Evolutionary conservation across 2,888 invertebrate species (phyloP).

Genomic region (Conus canariensis): DNA sequence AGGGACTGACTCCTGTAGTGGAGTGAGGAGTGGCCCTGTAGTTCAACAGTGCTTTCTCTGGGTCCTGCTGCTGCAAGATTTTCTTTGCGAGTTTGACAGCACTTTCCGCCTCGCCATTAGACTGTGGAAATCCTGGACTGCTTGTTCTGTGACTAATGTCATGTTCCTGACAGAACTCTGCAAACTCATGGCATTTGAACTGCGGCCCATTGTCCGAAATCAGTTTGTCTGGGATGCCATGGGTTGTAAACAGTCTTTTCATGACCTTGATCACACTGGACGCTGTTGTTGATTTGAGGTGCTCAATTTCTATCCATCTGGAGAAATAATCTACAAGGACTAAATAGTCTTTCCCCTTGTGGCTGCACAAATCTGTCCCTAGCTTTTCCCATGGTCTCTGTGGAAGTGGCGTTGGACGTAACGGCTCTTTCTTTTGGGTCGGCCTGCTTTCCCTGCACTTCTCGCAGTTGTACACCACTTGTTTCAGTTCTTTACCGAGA

Average conservation of each 20-base stretch:
- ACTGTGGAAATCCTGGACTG: conserved; percentile 31
- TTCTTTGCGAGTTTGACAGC: conserved; percentile 21
- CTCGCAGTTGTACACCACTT: neutral
- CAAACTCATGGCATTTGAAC: conserved; percentile 26
- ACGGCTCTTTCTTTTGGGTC: neutral
- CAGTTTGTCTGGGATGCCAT: conserved; percentile 32
- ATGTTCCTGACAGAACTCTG: neutral
- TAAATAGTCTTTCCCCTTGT: conserved; percentile 27
- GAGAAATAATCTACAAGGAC: conserved; percentile 34
- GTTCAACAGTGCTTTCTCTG: neutral
- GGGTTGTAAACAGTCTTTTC: conserved; percentile 4
- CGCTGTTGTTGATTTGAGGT: conserved; percentile 20
- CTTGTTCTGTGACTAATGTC: conserved; percentile 13
- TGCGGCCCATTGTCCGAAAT: conserved; percentile 35
- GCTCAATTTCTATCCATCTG: conserved; percentile 23
- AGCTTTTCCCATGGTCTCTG: conserved; percentile 33
- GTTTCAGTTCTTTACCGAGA: neutral
- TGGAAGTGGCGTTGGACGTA: conserved; percentile 11
- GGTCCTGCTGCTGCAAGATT: neutral
- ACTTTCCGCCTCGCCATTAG: conserved; percentile 14
- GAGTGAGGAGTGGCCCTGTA: conserved; percentile 16
- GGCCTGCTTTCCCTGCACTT: neutral
- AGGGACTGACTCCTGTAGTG: conserved; percentile 4
- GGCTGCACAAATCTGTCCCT: conserved; percentile 35
- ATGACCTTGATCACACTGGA: conserved; percentile 6